These are phyloP conservation scores for Drosophila lacertosa DNA, from an alignment of 1,140 invertebrate species.

Conservation along the genomic window DNA sequence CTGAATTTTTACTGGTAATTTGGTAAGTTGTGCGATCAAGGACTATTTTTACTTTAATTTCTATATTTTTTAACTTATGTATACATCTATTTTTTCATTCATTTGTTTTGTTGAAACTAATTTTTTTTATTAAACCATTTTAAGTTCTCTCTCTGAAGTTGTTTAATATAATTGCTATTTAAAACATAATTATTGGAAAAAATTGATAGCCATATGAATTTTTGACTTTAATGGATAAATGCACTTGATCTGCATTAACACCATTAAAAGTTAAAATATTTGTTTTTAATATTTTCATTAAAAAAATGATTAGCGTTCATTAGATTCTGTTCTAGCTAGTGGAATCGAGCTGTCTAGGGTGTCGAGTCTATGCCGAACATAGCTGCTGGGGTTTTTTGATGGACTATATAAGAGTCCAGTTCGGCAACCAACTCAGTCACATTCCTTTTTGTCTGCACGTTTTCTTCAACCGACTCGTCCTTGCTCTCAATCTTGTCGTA, in stretches of 20 bases:
- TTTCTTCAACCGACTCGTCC: conserved; percentile 37
- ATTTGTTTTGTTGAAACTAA: too few species aligned
- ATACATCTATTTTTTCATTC: too few species aligned
- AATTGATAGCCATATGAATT: conserved; percentile 88
- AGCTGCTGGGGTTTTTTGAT: conserved; percentile 52
- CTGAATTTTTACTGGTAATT: too few species aligned
- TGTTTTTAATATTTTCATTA: background rate
- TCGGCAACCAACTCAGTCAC: conserved; percentile 81
- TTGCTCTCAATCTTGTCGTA: conserved; percentile 82
- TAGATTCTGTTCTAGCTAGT: conserved; percentile 93
- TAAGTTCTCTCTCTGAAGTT: too few species aligned
- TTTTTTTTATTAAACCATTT: too few species aligned
- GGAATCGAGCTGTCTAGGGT: conserved; percentile 87
- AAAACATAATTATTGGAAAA: too few species aligned
- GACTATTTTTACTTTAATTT: too few species aligned
- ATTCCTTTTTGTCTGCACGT: conserved; percentile 56
- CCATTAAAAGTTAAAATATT: background rate
- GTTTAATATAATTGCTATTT: too few species aligned
- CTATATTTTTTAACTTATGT: too few species aligned
- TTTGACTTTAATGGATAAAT: conserved; percentile 87
- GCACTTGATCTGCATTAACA: conserved; percentile 86
- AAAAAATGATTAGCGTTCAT: conserved; percentile 90
- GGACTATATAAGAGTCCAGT: conserved; percentile 70
- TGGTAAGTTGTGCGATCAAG: too few species aligned
- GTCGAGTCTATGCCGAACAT: conserved; percentile 49